Percentiles rank a stretch among this genome's conserved stretches.
phyloP scores from a whole-genome alignment of 2,888 invertebrate species.

The Camptogramma bilineatum region DNA sequence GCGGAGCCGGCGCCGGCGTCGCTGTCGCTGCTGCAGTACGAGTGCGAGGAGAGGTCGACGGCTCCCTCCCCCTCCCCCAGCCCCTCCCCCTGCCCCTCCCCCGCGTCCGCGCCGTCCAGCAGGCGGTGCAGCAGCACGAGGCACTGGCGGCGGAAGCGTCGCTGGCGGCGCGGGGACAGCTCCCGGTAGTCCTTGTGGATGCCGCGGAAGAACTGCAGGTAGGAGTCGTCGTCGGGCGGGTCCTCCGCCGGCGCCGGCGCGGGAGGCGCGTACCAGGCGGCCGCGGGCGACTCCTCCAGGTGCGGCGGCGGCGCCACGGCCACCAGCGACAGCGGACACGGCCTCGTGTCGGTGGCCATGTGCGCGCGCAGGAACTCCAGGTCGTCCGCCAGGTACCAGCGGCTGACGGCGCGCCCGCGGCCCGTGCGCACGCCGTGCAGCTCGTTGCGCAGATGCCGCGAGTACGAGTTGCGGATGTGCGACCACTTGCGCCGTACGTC shows the following conservation, averaged over 20 bases:
- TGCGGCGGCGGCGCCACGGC: slow-evolving; percentile 46
- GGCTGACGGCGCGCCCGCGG: slow-evolving; percentile 73
- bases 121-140: slow-evolving; percentile 66
- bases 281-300: neutral
- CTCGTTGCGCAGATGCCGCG: slow-evolving; percentile 80
- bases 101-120: slow-evolving; percentile 67
- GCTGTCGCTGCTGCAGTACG: slow-evolving; percentile 31
- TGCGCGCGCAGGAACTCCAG: slow-evolving; percentile 76
- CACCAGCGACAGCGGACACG: slow-evolving; percentile 45
- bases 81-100: no score
- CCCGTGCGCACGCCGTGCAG: slow-evolving; percentile 77
- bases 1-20: slow-evolving; percentile 16
- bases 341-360: slow-evolving; percentile 78
- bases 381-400: slow-evolving; percentile 81
- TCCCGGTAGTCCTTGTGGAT: slow-evolving; percentile 72
- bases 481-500: slow-evolving; percentile 81
- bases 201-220: slow-evolving; percentile 77
- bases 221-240: slow-evolving; percentile 68
- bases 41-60: slow-evolving; percentile 1
- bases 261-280: slow-evolving; percentile 19
- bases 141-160: slow-evolving; percentile 70
- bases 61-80: slow-evolving; percentile 15
- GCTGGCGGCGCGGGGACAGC: slow-evolving; percentile 60
- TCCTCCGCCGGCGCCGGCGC: slow-evolving; percentile 42
- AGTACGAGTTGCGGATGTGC: slow-evolving; percentile 81